phyloP scores from a whole-genome alignment of 2,113 vertebrate genomes.

The Lamprologus speciosus region DNA sequence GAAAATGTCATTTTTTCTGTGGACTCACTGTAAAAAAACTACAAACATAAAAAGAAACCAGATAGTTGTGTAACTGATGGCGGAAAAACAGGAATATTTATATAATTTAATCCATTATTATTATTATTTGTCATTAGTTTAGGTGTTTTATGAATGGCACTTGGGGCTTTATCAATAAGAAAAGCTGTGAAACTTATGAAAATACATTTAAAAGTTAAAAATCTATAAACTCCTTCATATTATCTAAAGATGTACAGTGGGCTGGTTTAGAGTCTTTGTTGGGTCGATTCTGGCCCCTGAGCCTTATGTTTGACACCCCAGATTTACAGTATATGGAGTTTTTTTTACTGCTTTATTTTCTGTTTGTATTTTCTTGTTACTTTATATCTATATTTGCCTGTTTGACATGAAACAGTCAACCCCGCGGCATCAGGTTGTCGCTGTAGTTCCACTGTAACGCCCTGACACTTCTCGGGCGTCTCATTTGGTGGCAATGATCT shows the following conservation, averaged over 20 bases:
- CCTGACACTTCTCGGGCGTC: neutral
- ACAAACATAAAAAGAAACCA: neutral
- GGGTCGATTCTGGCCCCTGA: neutral
- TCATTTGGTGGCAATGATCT: neutral
- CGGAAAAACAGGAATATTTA: neutral
- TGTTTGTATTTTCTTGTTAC: neutral
- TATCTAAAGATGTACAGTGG: neutral
- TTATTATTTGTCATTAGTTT: neutral
- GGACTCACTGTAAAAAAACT: neutral
- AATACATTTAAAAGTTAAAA: neutral
- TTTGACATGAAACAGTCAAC: neutral
- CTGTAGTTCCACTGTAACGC: neutral
- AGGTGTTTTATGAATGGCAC: neutral
- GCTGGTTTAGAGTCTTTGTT: neutral
- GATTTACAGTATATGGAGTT: neutral
- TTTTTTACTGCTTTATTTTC: neutral
- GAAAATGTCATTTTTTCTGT: neutral
- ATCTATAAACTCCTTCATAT: neutral
- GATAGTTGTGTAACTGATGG: neutral
- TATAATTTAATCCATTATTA: neutral
- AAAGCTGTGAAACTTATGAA: neutral
- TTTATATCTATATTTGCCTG: accelerated
- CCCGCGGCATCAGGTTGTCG: neutral
- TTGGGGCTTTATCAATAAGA: neutral
- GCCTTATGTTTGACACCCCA: neutral